phyloP scores from a whole-genome alignment of 2,797 vertebrate genomes.

The Anableps anableps region DNA sequence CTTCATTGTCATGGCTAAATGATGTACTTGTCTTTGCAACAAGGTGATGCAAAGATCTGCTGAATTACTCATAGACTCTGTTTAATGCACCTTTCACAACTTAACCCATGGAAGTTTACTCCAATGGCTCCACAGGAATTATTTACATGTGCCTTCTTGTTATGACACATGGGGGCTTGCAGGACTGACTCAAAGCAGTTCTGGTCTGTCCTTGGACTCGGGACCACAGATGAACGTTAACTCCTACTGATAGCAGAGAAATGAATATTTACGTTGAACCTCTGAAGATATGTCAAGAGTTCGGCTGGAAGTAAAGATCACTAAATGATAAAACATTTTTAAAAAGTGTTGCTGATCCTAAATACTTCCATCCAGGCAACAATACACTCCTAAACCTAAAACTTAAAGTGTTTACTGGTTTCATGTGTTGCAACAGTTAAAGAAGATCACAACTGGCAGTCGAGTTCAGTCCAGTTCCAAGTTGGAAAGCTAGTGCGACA shows the following conservation, averaged over 20 bases:
- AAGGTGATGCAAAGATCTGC: neutral
- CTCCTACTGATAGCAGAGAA: constrained; percentile 1
- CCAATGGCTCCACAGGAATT: neutral
- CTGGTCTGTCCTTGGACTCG: constrained; percentile 28
- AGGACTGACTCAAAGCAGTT: constrained; percentile 27
- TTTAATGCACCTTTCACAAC: neutral
- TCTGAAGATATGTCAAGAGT: neutral
- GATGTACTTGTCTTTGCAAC: neutral
- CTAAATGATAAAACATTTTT: too few relatives aligned
- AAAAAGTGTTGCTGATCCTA: too few relatives aligned
- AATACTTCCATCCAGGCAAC: too few relatives aligned
- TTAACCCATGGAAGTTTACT: neutral
- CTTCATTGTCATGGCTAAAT: neutral
- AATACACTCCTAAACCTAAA: too few relatives aligned
- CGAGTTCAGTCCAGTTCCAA: too few relatives aligned
- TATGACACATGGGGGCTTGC: constrained; percentile 14
- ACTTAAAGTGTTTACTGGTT: too few relatives aligned
- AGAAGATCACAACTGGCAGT: too few relatives aligned
- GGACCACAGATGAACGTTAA: constrained; percentile 9
- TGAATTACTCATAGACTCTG: neutral
- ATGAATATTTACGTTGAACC: neutral
- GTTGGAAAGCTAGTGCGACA: too few relatives aligned
- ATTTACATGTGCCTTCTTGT: neutral
- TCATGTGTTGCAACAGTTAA: too few relatives aligned
- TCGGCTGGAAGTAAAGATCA: constrained; percentile 12